Evolutionary conservation across 2,888 invertebrate species (phyloP).

Genomic region (Tetropium fuscum): DNA sequence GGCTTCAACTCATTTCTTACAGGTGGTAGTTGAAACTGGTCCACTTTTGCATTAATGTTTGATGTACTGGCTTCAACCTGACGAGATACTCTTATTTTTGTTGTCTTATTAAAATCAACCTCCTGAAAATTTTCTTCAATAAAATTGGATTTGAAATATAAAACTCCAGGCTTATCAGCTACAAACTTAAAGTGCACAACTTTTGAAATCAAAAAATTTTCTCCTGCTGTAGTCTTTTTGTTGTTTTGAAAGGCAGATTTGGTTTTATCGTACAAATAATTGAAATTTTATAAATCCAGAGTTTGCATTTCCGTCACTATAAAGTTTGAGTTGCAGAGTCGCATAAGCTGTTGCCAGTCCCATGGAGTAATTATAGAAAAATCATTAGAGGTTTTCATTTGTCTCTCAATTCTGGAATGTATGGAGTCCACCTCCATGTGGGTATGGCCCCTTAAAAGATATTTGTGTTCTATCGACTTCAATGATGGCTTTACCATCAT

Average conservation of each 20-base stretch:
- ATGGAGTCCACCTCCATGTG: conserved; percentile 20
- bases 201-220: background rate
- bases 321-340: background rate
- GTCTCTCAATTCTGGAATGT: background rate
- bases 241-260: background rate
- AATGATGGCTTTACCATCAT: conserved; percentile 13
- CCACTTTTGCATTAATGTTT: background rate
- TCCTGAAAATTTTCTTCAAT: background rate
- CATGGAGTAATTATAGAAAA: background rate
- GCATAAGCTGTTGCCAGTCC: background rate
- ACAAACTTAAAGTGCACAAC: background rate
- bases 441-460: conserved; percentile 23
- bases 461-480: conserved; percentile 16
- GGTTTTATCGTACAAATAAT: background rate
- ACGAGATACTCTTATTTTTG: no score
- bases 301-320: background rate
- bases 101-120: background rate
- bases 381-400: background rate
- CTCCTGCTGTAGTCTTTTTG: background rate
- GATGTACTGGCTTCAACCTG: no score
- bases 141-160: background rate
- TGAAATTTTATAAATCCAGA: background rate
- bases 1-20: background rate
- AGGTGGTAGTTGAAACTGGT: background rate
- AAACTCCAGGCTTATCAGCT: background rate